phyloP scores from a whole-genome alignment of 2,113 vertebrate genomes.

The Thryonomys swinderianus region DNA sequence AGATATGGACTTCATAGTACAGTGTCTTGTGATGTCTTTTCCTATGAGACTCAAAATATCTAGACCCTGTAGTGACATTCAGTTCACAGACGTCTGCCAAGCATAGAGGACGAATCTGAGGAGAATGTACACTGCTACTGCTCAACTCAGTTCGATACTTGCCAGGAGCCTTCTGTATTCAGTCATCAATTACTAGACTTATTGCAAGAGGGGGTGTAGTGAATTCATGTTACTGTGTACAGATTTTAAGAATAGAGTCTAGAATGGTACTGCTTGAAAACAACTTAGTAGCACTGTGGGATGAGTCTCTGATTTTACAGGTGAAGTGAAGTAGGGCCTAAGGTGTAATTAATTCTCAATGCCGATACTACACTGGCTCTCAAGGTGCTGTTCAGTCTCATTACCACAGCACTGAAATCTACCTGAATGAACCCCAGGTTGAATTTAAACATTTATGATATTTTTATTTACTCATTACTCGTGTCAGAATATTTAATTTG shows the following conservation, averaged over 20 bases:
- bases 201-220: neutral
- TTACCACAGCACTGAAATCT: neutral
- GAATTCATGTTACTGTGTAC: neutral
- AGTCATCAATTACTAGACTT: neutral
- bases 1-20: neutral
- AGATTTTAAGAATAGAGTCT: neutral
- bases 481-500: conserved; percentile 19
- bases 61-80: neutral
- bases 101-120: neutral
- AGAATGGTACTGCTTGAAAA: conserved; percentile 19
- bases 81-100: neutral
- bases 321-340: neutral
- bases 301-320: conserved; percentile 12
- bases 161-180: too few relatives aligned
- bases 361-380: neutral
- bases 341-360: conserved; percentile 6
- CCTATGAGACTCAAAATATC: neutral
- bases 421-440: neutral
- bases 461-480: conserved; percentile 38
- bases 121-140: neutral
- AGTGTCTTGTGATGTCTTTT: neutral
- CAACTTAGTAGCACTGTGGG: neutral
- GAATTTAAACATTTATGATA: conserved; percentile 29
- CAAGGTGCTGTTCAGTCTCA: neutral
- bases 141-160: neutral